These are phyloP conservation scores for Trisateles emortualis DNA, from an alignment of 2,888 invertebrate species.

Conservation along the genomic window DNA sequence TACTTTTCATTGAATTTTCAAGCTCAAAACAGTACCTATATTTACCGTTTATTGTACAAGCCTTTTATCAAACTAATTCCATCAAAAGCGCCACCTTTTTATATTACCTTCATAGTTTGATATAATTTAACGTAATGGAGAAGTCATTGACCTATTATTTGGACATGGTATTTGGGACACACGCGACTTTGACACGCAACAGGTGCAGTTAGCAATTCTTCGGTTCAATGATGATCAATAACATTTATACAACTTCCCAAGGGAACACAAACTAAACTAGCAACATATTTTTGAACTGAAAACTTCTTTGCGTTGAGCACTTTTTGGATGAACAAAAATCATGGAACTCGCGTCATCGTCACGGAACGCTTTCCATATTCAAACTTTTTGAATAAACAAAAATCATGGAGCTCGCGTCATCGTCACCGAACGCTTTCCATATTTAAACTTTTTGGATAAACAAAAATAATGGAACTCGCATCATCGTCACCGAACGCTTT, in stretches of 20 bases:
- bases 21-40: neutral
- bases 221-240: neutral
- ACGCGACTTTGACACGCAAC: conserved; percentile 51
- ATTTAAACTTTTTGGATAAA: no score
- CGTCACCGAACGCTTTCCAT: no score
- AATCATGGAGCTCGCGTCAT: no score
- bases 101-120: conserved; percentile 30
- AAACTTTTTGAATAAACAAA: no score
- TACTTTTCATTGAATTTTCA: neutral
- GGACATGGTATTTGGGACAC: conserved; percentile 37
- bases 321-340: no score
- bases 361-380: no score
- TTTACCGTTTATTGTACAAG: neutral
- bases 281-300: no score
- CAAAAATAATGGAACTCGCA: no score
- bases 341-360: no score
- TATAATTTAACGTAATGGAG: conserved; percentile 43
- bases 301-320: no score
- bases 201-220: conserved; percentile 37
- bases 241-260: neutral
- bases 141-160: conserved; percentile 42
- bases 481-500: no score
- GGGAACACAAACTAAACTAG: neutral
- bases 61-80: conserved; percentile 20
- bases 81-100: conserved; percentile 31